These are phyloP conservation scores for Pseudopleuronectes americanus DNA, from an alignment of 2,797 vertebrate species.

Conservation along the genomic window DNA sequence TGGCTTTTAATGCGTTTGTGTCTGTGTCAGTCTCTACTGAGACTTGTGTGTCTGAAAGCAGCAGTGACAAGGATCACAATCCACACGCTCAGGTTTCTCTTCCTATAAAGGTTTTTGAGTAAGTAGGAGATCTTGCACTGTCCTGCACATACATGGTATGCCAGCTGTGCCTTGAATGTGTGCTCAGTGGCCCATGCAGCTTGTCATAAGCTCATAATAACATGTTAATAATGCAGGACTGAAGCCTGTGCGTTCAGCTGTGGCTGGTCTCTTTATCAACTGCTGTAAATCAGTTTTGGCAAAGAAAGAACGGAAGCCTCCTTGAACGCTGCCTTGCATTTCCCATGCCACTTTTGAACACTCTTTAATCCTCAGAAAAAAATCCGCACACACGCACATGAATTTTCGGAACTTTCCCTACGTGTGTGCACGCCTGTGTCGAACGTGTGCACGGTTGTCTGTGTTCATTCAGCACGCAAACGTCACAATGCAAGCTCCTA, in stretches of 20 bases:
- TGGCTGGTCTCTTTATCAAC: slow-evolving; percentile 45
- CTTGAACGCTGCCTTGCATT: slow-evolving; percentile 44
- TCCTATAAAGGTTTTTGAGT: neutral
- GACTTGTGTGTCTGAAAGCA: neutral
- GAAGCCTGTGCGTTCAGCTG: slow-evolving; percentile 14
- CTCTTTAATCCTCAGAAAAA: slow-evolving; percentile 44
- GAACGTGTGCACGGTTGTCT: neutral
- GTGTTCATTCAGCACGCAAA: slow-evolving; percentile 29
- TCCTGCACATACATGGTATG: no score
- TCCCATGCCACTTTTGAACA: no score
- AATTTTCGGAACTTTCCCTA: slow-evolving; percentile 45
- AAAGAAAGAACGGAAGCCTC: slow-evolving; percentile 70
- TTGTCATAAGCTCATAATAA: slow-evolving; percentile 52
- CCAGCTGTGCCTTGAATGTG: neutral
- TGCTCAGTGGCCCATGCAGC: neutral
- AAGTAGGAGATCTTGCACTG: neutral
- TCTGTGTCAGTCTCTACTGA: neutral
- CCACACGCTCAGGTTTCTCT: neutral
- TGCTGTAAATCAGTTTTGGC: slow-evolving; percentile 68
- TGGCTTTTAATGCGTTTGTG: neutral
- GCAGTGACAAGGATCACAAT: neutral
- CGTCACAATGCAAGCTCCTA: slow-evolving; percentile 70
- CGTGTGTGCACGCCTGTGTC: slow-evolving; percentile 16
- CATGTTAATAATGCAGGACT: slow-evolving; percentile 24
- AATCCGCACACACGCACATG: neutral